Base-by-base conservation (phyloP, 2,888 invertebrate genomes). In the Cyaniris semiargus region DNA sequence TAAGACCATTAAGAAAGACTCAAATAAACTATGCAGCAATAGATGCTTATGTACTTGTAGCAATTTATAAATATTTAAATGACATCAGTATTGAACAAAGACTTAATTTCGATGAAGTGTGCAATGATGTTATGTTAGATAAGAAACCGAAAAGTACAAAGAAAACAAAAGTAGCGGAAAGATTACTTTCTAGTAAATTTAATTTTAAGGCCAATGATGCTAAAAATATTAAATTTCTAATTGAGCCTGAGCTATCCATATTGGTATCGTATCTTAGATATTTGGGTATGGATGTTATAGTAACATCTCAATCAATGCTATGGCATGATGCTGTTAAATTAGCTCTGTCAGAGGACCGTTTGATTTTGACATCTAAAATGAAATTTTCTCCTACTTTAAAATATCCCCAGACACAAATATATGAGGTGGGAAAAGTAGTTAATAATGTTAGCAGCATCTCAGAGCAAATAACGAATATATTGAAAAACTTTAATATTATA, bases 21-120 rank as follows among this genome's bases (percentile, higher is more conserved):
- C 98, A 98, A 93, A 95, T 97, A 78, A 88, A 94, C 70, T 98
- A 98, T 94, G 98, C 98, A 79, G 98, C 98, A 53, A 89, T 98
- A 76, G 98, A 99, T 94, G 98, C 98, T 0, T 96, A 96, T 91
- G 98, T 98, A 83, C 93, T 99, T 78, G 87, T 98, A 82, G 96
- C 97, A 90, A 94, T 98, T 58, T 98, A 97, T 89, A 94, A 96
- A 77, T 95, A 95, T 72, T 88, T 98, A 70, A 92, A 94, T 82
- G 89, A 86, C 70, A 77, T 87, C 77, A 90, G 91, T 84, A 85
- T 86, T 77, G 87, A 93, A 76, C 94, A 94, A 81, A 86, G 90
- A 53, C 94, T 96, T 78, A 94, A 95, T 77, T 96, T 96, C 88
- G 94, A 95, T 79, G 96, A 96, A 82, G 93, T 95, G 79, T 95